Evolutionary conservation across 2,113 vertebrate genomes (phyloP), one percentile per base, ranked within the genome.

Genomic region (Sander lucioperca): DNA sequence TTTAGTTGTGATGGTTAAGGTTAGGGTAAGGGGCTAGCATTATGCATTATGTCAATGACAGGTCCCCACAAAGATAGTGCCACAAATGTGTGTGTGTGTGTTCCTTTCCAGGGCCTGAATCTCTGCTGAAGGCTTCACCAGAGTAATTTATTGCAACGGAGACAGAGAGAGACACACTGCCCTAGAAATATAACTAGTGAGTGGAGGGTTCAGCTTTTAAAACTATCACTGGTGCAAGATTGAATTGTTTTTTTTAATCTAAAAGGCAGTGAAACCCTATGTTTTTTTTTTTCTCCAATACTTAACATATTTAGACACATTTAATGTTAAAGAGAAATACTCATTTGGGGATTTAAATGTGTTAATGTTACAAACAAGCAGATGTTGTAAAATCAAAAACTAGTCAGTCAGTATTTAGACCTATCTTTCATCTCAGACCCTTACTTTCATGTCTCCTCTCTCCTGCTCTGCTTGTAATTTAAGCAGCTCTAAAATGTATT

Each of bases 61-160:
- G 25, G 25, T 25, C 25, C 25, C 25, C 25, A 25, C 25, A 25
- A 25, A 1, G 25, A 25, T 25, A 25, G 25, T 25, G 25, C 25
- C 25, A 25, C 25, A 25, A 25, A 25, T 45, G 50, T 51, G 50
- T 19, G 62, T 45, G 56, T 59, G 48, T 15, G 57, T 33, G 1
- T 19, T 77, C 45, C 54, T 62, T 54, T 70, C 57, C 27, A 36
- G 50, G 50, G 51, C 30, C 16, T 77, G 58, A 45, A 36, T 84
- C 68, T 74, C 62, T 77, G 63, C 77, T 64, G 75, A 77, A 85
- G 80, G 77, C 48, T 66, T 78, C 74, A 76, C 74, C 36, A 15
- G 56, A 69, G 77, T 89, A 72, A 92, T 91, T 73, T 81, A 77
- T 78, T 83, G 77, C 74, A 76, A 13, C 36, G 70, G 77, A 88